These are phyloP conservation scores for Lycopodina hypogea DNA, from an alignment of 37 sponge, comb jelly and placozoan species.

Conservation along the genomic window DNA sequence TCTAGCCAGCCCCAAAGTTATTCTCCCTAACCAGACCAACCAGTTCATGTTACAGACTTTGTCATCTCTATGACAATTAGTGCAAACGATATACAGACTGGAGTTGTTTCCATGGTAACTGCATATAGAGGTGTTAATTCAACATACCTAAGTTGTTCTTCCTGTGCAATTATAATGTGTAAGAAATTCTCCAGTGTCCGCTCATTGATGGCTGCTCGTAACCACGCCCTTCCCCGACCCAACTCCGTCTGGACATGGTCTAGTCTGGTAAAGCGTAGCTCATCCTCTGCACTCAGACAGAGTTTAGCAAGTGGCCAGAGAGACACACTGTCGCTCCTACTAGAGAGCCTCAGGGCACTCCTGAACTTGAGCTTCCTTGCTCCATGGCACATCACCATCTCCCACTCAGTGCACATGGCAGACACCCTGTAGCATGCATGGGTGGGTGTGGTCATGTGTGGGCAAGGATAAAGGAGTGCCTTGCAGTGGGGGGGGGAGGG, in stretches of 20 bases:
- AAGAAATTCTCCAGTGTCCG: slow-evolving; percentile 69
- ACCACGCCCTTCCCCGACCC: slow-evolving; percentile 83
- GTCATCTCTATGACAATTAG: too few species aligned
- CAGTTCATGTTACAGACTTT: too few species aligned
- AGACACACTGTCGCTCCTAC: slow-evolving; percentile 8
- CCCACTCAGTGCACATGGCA: slow-evolving; percentile 80
- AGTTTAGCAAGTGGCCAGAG: slow-evolving; percentile 55
- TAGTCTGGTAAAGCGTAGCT: slow-evolving; percentile 23
- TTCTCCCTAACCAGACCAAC: too few species aligned
- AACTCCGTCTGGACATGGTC: slow-evolving; percentile 39
- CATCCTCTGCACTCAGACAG: slow-evolving; percentile 44
- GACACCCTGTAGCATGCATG: slow-evolving; percentile 43
- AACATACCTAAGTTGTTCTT: slow-evolving; percentile 35
- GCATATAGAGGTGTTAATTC: too few species aligned
- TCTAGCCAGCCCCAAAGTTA: too few species aligned
- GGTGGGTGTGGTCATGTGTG: neutral
- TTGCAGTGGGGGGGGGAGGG: neutral
- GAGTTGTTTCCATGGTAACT: too few species aligned
- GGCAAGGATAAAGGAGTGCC: neutral
- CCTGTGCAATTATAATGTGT: slow-evolving; percentile 31
- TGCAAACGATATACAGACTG: too few species aligned
- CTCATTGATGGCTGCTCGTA: slow-evolving; percentile 81
- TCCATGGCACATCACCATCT: slow-evolving; percentile 78
- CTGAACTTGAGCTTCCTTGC: slow-evolving; percentile 39
- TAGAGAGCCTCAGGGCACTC: neutral